phyloP scores from a whole-genome alignment of 2,797 vertebrate genomes.

The Labroides dimidiatus region DNA sequence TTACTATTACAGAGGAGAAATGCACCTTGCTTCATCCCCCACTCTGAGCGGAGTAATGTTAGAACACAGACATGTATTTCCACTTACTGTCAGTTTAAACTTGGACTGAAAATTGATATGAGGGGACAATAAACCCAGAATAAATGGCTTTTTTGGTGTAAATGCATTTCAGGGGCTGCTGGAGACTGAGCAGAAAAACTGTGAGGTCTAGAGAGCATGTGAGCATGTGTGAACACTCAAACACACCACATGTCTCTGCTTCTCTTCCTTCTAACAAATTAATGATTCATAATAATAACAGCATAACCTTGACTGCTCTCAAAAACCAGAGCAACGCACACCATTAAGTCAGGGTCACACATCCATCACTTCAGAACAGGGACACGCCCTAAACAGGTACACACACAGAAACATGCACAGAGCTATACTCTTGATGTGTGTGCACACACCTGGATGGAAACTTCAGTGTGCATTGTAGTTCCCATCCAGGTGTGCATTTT shows the following conservation, averaged over 20 bases:
- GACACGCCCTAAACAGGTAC: constrained; percentile 76
- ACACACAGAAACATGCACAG: constrained; percentile 6
- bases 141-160: constrained; percentile 28
- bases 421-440: constrained; percentile 18
- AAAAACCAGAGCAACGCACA: constrained; percentile 59
- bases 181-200: constrained; percentile 20
- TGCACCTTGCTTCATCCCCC: constrained; percentile 54
- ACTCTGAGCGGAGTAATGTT: constrained; percentile 59
- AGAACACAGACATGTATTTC: constrained; percentile 48
- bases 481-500: constrained; percentile 29
- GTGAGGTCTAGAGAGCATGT: constrained; percentile 28
- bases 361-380: constrained; percentile 74
- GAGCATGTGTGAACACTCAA: constrained; percentile 33
- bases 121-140: constrained; percentile 17
- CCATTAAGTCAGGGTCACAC: constrained; percentile 76
- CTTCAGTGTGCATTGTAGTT: constrained; percentile 26
- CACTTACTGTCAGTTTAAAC: constrained; percentile 55
- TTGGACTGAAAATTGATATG: constrained; percentile 32
- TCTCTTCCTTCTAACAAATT: constrained; percentile 59
- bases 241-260: constrained; percentile 42
- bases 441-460: constrained; percentile 51
- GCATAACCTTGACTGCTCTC: constrained; percentile 76
- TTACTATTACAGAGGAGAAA: constrained; percentile 61
- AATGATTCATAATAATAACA: constrained; percentile 78
- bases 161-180: constrained; percentile 31